Evolutionary conservation across 2,113 vertebrate genomes (phyloP), one percentile per base, ranked within the genome.

Genomic region (Thamnophis sirtalis): DNA sequence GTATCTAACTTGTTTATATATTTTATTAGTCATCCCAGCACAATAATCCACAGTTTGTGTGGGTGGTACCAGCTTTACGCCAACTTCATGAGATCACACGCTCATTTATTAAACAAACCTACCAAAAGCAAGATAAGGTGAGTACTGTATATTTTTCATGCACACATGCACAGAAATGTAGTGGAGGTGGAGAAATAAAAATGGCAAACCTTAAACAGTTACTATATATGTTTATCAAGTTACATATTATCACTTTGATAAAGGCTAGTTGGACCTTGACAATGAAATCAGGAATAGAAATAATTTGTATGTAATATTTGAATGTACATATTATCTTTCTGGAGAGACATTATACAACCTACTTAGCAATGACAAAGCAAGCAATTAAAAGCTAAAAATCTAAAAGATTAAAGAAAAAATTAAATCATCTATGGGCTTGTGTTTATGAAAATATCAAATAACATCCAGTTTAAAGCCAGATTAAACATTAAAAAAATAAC

Each of bases 51-150:
- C 99, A 99, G 22, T 97, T 99, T 49, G 98, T 99, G 10, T 99
- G 99, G 99, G 99, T 99, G 87, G 99, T 99, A 80, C 99, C 99
- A 94, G 99, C 99, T 21, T 97, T 99, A 90, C 98, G 99, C 92
- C 99, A 99, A 96, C 98, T 99, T 92, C 99, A 99, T 43, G 99
- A 99, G 97, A 99, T 99, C 96, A 99, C 99, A 0, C 98, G 99
- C 0, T 99, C 99, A 0, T 99, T 99, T 96, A 99, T 99, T 97
- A 99, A 99, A 95, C 99, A 99, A 96, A 99, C 99, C 54, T 99
- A 99, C 96, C 99, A 99, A 97, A 99, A 99, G 89, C 99, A 99
- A 96, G 99, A 99, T 97, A 99, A 99, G 98, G 99, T 99, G 96
- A 97, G 95, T 88, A 7, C 63, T 68, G 28, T 68, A 26, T 38